Percentiles rank a stretch among this genome's conserved stretches.
Evolutionary conservation across 2,888 invertebrate genomes (phyloP).

Genomic region (Halocaridina rubra): DNA sequence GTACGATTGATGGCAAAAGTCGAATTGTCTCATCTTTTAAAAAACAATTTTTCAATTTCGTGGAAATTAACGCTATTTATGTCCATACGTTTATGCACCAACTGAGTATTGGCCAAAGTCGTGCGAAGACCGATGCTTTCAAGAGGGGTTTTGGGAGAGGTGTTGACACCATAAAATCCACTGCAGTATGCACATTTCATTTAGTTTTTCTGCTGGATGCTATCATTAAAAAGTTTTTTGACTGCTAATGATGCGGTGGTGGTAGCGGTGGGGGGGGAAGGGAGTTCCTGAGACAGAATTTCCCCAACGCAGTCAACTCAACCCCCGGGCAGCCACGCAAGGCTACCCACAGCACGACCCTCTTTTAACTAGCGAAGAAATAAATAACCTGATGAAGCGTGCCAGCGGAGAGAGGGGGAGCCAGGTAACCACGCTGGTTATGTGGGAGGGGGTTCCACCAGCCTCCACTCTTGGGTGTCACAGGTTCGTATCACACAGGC

Average conservation of each 20-base stretch:
- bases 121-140: neutral
- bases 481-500: slow-evolving; percentile 50
- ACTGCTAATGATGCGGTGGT: slow-evolving; percentile 10
- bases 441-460: slow-evolving; percentile 44
- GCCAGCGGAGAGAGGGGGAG: slow-evolving; percentile 38
- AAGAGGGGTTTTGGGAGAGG: slow-evolving; percentile 15
- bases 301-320: slow-evolving; percentile 38
- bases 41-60: no score
- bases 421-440: slow-evolving; percentile 35
- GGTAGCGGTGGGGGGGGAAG: slow-evolving; percentile 40
- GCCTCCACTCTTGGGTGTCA: slow-evolving; percentile 54
- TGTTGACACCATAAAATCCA: no score
- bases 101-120: slow-evolving; percentile 27
- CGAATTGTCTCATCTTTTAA: no score
- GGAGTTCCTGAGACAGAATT: slow-evolving; percentile 43
- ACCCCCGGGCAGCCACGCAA: slow-evolving; percentile 45
- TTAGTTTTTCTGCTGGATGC: slow-evolving; percentile 11
- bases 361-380: slow-evolving; percentile 47
- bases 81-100: slow-evolving; percentile 28
- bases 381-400: slow-evolving; percentile 57
- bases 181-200: no score
- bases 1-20: neutral
- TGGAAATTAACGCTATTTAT: no score
- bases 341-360: slow-evolving; percentile 38
- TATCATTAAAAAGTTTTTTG: slow-evolving; percentile 17